phyloP scores from a whole-genome alignment of 2,797 vertebrate species.

The Chelonia mydas region DNA sequence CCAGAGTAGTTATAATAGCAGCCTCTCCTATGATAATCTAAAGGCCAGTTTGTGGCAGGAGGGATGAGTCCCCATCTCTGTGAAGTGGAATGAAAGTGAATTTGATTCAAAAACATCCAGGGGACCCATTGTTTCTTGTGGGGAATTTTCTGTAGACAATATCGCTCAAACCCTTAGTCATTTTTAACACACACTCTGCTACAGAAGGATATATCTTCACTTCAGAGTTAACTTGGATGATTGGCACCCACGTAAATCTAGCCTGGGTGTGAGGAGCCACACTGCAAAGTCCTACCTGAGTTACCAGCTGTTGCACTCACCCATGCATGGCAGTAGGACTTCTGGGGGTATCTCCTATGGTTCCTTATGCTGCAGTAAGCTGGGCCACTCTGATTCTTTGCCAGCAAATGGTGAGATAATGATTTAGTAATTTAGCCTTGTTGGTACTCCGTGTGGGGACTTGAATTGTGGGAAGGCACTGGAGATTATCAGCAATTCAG shows the following conservation, averaged over 20 bases:
- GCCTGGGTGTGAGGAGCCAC: neutral
- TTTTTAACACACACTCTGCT: neutral
- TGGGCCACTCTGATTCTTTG: neutral
- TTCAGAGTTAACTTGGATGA: neutral
- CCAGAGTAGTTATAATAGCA: neutral
- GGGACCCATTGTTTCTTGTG: neutral
- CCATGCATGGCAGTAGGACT: neutral
- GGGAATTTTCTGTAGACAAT: neutral
- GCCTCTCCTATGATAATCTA: neutral
- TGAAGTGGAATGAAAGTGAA: neutral
- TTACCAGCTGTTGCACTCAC: neutral
- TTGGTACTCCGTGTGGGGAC: too few relatives aligned
- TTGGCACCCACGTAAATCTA: neutral
- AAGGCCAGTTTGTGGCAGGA: neutral
- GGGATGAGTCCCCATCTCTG: neutral
- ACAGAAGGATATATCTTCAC: neutral
- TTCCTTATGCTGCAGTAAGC: neutral
- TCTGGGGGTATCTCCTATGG: neutral
- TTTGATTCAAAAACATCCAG: neutral
- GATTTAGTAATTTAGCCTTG: too few relatives aligned
- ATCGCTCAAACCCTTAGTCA: neutral
- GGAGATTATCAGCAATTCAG: neutral
- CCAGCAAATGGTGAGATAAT: neutral
- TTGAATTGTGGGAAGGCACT: neutral
- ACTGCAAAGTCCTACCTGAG: neutral